Conservation (phyloP, 2,888 invertebrate species). For the Morpho helenor region DNA sequence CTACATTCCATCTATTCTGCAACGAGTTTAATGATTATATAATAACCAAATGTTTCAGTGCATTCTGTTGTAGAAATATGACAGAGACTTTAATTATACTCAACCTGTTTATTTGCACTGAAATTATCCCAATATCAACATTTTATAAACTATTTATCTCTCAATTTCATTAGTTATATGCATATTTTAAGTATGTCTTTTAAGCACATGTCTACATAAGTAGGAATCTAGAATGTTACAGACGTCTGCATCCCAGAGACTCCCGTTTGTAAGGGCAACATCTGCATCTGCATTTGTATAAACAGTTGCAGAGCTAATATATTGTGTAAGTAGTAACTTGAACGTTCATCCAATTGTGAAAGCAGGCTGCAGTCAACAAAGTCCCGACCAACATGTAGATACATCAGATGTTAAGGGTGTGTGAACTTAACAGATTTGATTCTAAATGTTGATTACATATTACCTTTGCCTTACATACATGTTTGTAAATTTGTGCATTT, state of each 20-base stretch:
- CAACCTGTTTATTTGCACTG: neutral
- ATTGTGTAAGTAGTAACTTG: conserved; percentile 24
- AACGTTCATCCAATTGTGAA: conserved; percentile 21
- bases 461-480: too few relatives aligned
- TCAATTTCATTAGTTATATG: conserved; percentile 7
- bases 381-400: conserved; percentile 1
- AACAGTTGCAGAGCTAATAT: conserved; percentile 21
- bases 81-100: neutral
- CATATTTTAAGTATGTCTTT: conserved; percentile 11
- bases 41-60: neutral
- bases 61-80: neutral
- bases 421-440: neutral
- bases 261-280: conserved; percentile 24
- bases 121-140: neutral
- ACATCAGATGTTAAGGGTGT: neutral
- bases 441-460: neutral
- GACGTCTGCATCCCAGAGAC: conserved; percentile 24
- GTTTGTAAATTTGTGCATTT: neutral
- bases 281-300: conserved; percentile 22
- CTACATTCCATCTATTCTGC: neutral
- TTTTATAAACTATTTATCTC: neutral
- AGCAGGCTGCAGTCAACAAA: conserved; percentile 15
- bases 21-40: neutral
- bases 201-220: conserved; percentile 26
- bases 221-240: conserved; percentile 27